These are phyloP conservation scores for Toxonevra muliebris DNA, from an alignment of 2,888 invertebrate genomes.

Conservation along the genomic window DNA sequence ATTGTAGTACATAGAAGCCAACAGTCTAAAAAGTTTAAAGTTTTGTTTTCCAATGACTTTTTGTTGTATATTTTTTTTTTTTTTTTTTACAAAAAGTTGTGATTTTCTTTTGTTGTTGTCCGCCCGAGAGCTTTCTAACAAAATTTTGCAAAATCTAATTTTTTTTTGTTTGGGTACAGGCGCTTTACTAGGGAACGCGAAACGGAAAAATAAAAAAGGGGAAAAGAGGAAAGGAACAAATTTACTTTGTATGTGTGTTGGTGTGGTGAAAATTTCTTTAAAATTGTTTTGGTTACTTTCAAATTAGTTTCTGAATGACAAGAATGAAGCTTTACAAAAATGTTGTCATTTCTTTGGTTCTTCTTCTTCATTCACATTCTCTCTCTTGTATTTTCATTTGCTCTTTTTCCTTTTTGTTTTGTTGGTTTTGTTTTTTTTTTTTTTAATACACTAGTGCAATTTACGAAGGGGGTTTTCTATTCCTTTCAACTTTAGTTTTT, in stretches of 20 bases:
- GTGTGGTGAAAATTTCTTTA: constrained; percentile 51
- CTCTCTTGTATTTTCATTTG: constrained; percentile 16
- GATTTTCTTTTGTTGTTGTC: constrained; percentile 30
- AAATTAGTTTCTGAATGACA: constrained; percentile 58
- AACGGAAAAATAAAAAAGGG: background rate
- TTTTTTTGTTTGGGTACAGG: background rate
- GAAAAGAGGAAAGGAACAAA: background rate
- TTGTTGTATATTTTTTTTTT: background rate
- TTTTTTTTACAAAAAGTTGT: background rate
- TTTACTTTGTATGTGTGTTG: constrained; percentile 1
- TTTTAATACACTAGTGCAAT: constrained; percentile 13
- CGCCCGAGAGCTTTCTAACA: constrained; percentile 48
- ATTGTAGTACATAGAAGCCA: background rate
- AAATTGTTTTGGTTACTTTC: constrained; percentile 60
- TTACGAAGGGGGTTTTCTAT: constrained; percentile 12
- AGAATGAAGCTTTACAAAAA: constrained; percentile 57
- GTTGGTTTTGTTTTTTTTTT: constrained; percentile 17
- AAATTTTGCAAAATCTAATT: constrained; percentile 44
- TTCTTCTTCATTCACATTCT: background rate
- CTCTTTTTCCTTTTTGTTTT: constrained; percentile 11
- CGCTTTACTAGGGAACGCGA: background rate
- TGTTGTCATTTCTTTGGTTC: constrained; percentile 52
- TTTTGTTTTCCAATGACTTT: constrained; percentile 12
- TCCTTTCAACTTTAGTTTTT: background rate
- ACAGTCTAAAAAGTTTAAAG: background rate